Conservation (phyloP, 2,797 vertebrate species). For the Leptoclinus maculatus region DNA sequence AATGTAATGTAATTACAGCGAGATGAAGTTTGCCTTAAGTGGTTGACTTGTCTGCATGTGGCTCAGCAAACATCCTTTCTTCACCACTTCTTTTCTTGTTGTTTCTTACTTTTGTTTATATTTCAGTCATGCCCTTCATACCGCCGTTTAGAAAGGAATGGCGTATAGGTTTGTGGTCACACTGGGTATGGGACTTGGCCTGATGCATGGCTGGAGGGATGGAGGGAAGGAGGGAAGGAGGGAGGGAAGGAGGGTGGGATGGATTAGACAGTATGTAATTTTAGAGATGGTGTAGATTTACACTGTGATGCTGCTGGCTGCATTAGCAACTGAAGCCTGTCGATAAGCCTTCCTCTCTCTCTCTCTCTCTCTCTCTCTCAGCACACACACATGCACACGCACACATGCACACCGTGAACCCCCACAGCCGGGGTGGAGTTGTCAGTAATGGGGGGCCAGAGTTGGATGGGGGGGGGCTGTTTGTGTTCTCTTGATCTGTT, state of each 20-base stretch:
- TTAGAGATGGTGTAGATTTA: slow-evolving; percentile 86
- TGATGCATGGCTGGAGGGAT: slow-evolving; percentile 51
- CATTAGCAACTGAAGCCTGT: slow-evolving; percentile 84
- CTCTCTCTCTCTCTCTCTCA: slow-evolving; percentile 44
- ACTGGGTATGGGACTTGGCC: slow-evolving; percentile 13
- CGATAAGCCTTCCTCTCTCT: slow-evolving; percentile 76
- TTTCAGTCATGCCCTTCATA: slow-evolving; percentile 17
- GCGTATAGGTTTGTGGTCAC: slow-evolving; percentile 37
- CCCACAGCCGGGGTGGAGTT: slow-evolving; percentile 67
- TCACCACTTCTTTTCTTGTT: slow-evolving; percentile 5
- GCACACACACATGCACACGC: slow-evolving; percentile 21
- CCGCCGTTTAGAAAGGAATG: slow-evolving; percentile 28
- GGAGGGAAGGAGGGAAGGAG: slow-evolving; percentile 19
- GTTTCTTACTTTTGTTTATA: slow-evolving; percentile 4
- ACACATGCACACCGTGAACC: slow-evolving; percentile 33
- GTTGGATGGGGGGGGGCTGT: slow-evolving; percentile 63
- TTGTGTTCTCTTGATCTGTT: slow-evolving; percentile 85
- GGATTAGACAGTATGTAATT: slow-evolving; percentile 82
- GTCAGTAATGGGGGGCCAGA: slow-evolving; percentile 78
- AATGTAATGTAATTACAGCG: slow-evolving; percentile 85
- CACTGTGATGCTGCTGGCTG: slow-evolving; percentile 81
- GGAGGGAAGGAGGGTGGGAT: slow-evolving; percentile 56
- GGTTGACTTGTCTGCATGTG: slow-evolving; percentile 78
- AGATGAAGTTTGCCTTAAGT: slow-evolving; percentile 85
- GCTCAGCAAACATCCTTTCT: slow-evolving; percentile 55